Base-by-base conservation (phyloP, 1,140 invertebrate genomes). In the Drosophila nasuta region DNA sequence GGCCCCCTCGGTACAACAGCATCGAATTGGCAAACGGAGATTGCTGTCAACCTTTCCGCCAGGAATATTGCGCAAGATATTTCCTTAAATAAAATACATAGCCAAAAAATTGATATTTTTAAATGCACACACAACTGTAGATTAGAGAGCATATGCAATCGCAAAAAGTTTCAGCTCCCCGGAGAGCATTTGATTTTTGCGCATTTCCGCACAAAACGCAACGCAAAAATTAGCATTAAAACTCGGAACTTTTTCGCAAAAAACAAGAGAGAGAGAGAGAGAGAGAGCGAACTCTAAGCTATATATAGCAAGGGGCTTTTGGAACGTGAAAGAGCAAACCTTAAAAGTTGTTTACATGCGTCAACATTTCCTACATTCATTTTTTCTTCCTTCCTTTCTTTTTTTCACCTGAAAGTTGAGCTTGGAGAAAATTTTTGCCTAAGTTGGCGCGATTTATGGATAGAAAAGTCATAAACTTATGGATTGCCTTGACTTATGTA, bases 381-480 rank as follows among this genome's bases (percentile, higher is more conserved):
- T 52, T 52, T 52, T 51, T 51, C 7, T 28, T 8, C 10, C 28
- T 11, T 51, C 4, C 20, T 15, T 13, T 56, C n/a, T 87, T 86
- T 81, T 77, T 82, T 81, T 68, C 66, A 58, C 48, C 57, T 33
- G 48, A 75, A 69, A 74, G 58, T 88, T 79, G 28, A 30, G 67
- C 38, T 25, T 49, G 62, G 57, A 58, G 60, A 56, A 71, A 64
- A 79, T 75, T 76, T 76, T 76, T 76, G 72, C 52, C 76, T 71
- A 83, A 87, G 65, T 83, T 72, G 41, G 69, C 52, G 83, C 83
- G 82, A 87, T 87, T 87, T 87, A 87, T 87, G 80, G 66, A 43
- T 67, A 67, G 75, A 79, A 82, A 83, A 88, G 77, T 88, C 82
- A 88, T 88, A 88, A 86, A 87, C 83, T 87, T 87, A 88, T 88